Conservation (phyloP, 1,140 invertebrate species). For the Hestina assimilis region DNA sequence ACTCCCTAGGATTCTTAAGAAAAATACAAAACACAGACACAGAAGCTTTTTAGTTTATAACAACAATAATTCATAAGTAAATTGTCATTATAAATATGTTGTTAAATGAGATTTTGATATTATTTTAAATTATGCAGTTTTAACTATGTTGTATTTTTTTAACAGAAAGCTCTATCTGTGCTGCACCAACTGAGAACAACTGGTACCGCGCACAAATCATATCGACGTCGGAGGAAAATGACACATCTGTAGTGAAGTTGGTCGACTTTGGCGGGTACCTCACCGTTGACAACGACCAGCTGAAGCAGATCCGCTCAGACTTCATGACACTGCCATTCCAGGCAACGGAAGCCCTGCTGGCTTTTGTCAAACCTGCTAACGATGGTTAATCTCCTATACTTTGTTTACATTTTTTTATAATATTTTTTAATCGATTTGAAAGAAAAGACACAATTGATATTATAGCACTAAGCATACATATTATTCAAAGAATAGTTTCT, state of each 20-base stretch:
- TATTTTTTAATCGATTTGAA: neutral
- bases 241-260: conserved; percentile 90
- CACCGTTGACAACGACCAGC: conserved; percentile 83
- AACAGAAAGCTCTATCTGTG: conserved; percentile 91
- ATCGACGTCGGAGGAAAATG: conserved; percentile 82
- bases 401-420: neutral
- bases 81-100: too few relatives aligned
- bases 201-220: conserved; percentile 95
- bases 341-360: conserved; percentile 95
- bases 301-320: conserved; percentile 94
- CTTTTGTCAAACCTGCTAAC: conserved; percentile 90
- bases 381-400: conserved; percentile 67
- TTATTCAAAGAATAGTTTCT: too few relatives aligned
- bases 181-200: conserved; percentile 87
- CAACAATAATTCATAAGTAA: too few relatives aligned
- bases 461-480: too few relatives aligned
- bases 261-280: conserved; percentile 97
- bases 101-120: too few relatives aligned
- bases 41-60: too few relatives aligned
- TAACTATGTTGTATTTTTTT: conserved; percentile 18
- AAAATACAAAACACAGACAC: too few relatives aligned
- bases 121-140: too few relatives aligned
- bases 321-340: conserved; percentile 97
- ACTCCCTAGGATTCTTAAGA: too few relatives aligned
- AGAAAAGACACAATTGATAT: too few relatives aligned